Base-by-base conservation (phyloP, 2,113 vertebrate genomes). In the Sander vitreus region DNA sequence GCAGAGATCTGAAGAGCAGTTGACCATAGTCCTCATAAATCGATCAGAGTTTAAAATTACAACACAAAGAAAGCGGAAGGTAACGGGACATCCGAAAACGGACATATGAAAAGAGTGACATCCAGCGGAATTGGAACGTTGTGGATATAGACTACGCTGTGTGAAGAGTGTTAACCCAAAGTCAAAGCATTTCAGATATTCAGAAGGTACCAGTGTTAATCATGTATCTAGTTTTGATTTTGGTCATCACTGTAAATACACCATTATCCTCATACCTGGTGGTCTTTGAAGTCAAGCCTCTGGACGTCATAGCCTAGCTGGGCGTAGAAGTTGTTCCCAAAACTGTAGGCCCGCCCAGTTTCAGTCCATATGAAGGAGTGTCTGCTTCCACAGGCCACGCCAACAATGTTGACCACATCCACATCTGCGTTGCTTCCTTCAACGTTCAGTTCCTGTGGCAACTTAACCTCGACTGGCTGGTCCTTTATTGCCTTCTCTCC, bases 241-340 rank as follows among this genome's bases (percentile, higher is more conserved):
- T 43, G 3, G 15, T 80, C 15, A 63, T 51, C 19, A 30, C 23
- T 59, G 6, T 71, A 50, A 79, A 60, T 4, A 53, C 18, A 55
- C 10, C 53, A 51, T 64, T 47, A 71, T 85, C 43, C 21, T 36
- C 67, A 50, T 85, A 91, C 89, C 90, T 92, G 88, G 72, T 93
- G 84, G 70, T 90, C 87, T 76, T 91, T 92, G 74, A 89, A 93
- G 84, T 89, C 82, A 16, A 78, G 73, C 73, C 67, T 90, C 79
- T 85, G 78, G 84, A 93, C 85, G 77, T 93, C 78, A 27, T 90
- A 86, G 21, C 89, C 86, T 0, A 88, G 78, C 69, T 90, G 90
- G 36, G 85, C 73, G 12, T 91, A 91, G 67, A 89, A 91, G 81
- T 92, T 93, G 82, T 92, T 94, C 23, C 88, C 91, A 71, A 93